Evolutionary conservation across 2,113 vertebrate species (phyloP), one percentile per base, ranked within the genome.

Genomic region (Romanogobio albipinnatus): DNA sequence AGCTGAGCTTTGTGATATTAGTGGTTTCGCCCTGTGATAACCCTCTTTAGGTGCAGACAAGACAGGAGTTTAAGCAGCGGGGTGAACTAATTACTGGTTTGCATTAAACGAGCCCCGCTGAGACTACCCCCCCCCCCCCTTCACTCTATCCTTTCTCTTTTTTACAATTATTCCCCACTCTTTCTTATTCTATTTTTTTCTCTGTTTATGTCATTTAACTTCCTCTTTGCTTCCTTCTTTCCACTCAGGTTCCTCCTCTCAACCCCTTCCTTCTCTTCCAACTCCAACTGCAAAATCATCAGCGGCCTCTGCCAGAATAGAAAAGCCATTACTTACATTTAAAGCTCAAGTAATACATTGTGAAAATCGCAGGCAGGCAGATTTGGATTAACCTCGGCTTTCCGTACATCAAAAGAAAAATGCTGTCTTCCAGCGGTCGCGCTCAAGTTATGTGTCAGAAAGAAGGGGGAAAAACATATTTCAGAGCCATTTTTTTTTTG

Each of bases 321-420:
- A 81, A 84, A 84, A 84, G 82, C 86, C 86, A 87, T 84, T 84
- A 68, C 68, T 75, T 76, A 84, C 86, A 84, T 84, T 81, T 86
- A 84, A 74, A 84, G 68, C 82, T 45, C n/a, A 62, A 49, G 82
- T 75, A 58, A 79, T 75, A 84, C n/a, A 71, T 75, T 81, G 82
- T 74, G 76, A 81, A 87, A 84, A 75, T 84, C 53, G 66, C 58
- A 81, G 76, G 53, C 76, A 22, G 76, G 70, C 76, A 62, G 86
- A 87, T 80, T 81, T 70, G 77, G 82, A 84, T 87, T 87, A 86
- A 88, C 85, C 82, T 81, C 45, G 62, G 70, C 66, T 88, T 78
- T 73, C 81, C 81, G 39, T 68, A 70, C 81, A 71, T 64, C 76
- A 80, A 83, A 76, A 82, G 64, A 88, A 84, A 86, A 84, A 84